These are phyloP conservation scores for Suillia variegata DNA, from an alignment of 2,888 invertebrate genomes.

Conservation along the genomic window DNA sequence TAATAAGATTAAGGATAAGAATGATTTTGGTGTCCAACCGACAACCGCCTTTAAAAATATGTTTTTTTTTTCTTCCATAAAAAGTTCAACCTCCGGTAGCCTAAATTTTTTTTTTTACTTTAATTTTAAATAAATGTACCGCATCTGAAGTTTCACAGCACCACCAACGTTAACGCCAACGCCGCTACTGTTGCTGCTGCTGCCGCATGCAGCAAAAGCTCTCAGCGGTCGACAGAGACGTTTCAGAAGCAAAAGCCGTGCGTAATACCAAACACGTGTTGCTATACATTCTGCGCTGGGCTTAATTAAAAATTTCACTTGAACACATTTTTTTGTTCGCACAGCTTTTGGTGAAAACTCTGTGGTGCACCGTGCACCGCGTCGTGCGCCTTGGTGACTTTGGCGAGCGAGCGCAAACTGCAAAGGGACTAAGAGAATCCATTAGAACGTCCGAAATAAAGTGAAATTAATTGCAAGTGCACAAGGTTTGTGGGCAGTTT, in stretches of 20 bases:
- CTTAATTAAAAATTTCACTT: conserved; percentile 16
- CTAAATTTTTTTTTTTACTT: too few species aligned
- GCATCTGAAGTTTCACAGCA: neutral
- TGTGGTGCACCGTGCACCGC: neutral
- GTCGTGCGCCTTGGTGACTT: neutral
- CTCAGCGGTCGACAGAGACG: neutral
- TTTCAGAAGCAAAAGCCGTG: neutral
- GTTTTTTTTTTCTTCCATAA: too few species aligned
- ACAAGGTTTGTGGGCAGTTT: too few species aligned
- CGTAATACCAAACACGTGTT: conserved; percentile 7
- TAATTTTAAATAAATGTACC: too few species aligned
- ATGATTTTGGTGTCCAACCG: too few species aligned
- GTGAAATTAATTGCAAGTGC: neutral
- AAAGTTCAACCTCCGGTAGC: too few species aligned
- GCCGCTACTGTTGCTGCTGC: too few species aligned
- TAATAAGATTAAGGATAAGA: too few species aligned
- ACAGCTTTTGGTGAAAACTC: conserved; percentile 1
- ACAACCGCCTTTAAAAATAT: too few species aligned
- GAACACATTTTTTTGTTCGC: too few species aligned
- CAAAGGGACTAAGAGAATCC: neutral
- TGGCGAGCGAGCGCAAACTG: conserved; percentile 1
- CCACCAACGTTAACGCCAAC: neutral
- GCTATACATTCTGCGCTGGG: conserved; percentile 3
- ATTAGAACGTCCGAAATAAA: neutral
- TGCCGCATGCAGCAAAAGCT: neutral